phyloP scores from a whole-genome alignment of 2,888 invertebrate genomes.

The Leptura quadrifasciata region DNA sequence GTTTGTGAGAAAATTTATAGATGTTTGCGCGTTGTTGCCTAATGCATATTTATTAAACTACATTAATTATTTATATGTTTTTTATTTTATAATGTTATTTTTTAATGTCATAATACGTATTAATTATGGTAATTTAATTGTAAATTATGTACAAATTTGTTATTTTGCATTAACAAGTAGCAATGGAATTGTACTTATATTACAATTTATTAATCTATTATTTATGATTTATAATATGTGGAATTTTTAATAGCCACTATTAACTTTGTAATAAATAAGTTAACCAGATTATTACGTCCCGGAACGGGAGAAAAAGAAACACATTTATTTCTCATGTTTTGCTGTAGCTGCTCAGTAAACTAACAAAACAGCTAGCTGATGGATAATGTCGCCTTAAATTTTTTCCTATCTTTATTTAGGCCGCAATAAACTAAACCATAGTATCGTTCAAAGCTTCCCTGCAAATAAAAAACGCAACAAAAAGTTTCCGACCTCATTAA shows the following conservation, averaged over 20 bases:
- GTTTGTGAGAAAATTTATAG: slow-evolving; percentile 58
- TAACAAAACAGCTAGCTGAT: no score
- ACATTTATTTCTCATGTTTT: neutral
- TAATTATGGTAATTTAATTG: slow-evolving; percentile 39
- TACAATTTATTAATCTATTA: slow-evolving; percentile 33
- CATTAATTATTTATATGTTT: slow-evolving; percentile 39
- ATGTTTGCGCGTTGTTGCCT: slow-evolving; percentile 53
- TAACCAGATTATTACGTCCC: neutral
- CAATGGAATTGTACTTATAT: slow-evolving; percentile 22
- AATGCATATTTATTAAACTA: slow-evolving; percentile 50
- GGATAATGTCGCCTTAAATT: no score
- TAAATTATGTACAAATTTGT: slow-evolving; percentile 38
- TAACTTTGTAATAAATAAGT: neutral
- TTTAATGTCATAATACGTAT: slow-evolving; percentile 37
- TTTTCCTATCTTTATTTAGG: no score
- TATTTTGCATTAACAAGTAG: slow-evolving; percentile 32
- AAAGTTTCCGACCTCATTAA: no score
- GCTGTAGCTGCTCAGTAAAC: no score
- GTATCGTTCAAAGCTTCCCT: no score
- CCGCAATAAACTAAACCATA: no score
- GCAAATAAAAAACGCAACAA: no score
- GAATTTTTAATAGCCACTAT: neutral
- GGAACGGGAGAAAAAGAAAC: neutral
- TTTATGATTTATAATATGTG: slow-evolving; percentile 13
- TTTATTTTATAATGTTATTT: slow-evolving; percentile 30